A percentile compares a stretch with the other conserved stretches of the same genome.
Conservation (phyloP, 2,113 vertebrate species). For the Silurus asotus region DNA sequence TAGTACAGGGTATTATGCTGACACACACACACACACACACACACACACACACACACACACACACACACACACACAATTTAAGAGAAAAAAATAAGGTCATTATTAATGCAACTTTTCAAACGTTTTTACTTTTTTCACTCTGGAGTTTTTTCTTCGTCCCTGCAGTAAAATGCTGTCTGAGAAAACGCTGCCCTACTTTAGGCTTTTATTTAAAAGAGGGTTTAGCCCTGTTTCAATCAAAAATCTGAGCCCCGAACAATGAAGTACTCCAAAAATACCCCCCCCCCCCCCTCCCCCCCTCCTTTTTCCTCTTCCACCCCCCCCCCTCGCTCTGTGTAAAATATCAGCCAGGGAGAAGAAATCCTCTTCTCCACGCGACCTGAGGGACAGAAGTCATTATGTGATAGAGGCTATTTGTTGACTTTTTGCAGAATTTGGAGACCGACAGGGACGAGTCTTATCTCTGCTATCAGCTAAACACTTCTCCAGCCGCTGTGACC, state of each 20-base stretch:
- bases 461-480: conserved; percentile 41
- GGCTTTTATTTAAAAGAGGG: neutral
- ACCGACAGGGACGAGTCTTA: neutral
- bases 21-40: neutral
- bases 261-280: neutral
- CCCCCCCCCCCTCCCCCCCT: neutral
- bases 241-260: neutral
- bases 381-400: conserved; percentile 40
- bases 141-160: neutral
- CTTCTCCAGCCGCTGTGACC: conserved; percentile 1
- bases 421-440: conserved; percentile 14
- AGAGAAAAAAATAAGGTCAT: neutral
- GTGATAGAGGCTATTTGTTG: conserved; percentile 33
- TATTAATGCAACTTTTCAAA: neutral
- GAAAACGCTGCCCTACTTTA: neutral
- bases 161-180: neutral
- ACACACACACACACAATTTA: neutral
- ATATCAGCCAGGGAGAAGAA: neutral
- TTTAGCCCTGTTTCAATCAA: neutral
- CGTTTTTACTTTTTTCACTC: neutral
- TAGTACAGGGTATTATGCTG: neutral
- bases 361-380: conserved; percentile 7
- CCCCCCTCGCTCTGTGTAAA: neutral
- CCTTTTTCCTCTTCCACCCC: neutral
- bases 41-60: neutral